A percentile compares a stretch with the other conserved stretches of the same genome.
Evolutionary conservation across 2,113 vertebrate species (phyloP).

Genomic region (Microtus montanus): DNA sequence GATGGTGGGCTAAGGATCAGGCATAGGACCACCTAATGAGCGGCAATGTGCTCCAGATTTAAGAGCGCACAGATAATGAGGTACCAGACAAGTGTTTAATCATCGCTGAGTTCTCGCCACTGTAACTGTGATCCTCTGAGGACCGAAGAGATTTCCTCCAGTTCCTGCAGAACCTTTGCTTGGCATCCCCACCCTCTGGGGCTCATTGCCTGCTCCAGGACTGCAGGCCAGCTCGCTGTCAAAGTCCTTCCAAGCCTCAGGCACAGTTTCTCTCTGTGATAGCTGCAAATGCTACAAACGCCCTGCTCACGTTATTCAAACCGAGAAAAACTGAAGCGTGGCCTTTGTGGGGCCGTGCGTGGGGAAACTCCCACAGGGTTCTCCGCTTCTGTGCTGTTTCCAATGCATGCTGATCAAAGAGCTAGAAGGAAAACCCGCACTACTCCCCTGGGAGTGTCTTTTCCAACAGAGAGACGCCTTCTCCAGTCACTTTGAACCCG

Average conservation of each 20-base stretch:
- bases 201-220: not conserved
- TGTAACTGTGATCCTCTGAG: not conserved
- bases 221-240: not conserved
- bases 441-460: not conserved
- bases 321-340: not conserved
- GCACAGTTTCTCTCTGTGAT: conserved; percentile 20
- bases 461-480: conserved; percentile 22
- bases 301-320: not conserved
- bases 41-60: not conserved
- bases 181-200: not conserved
- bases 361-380: not conserved
- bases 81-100: not conserved
- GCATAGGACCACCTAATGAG: not conserved
- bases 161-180: conserved; percentile 23
- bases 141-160: conserved; percentile 4
- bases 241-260: not conserved
- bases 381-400: not conserved
- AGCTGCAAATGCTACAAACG: not conserved
- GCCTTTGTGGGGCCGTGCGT: not conserved
- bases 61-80: conserved; percentile 21
- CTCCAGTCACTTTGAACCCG: conserved; percentile 7
- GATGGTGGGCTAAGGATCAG: not conserved
- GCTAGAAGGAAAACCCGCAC: not conserved
- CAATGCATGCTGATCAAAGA: not conserved
- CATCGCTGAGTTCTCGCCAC: not conserved